These are phyloP conservation scores for Brienomyrus brachyistius DNA, from an alignment of 2,113 vertebrate species.

Conservation along the genomic window DNA sequence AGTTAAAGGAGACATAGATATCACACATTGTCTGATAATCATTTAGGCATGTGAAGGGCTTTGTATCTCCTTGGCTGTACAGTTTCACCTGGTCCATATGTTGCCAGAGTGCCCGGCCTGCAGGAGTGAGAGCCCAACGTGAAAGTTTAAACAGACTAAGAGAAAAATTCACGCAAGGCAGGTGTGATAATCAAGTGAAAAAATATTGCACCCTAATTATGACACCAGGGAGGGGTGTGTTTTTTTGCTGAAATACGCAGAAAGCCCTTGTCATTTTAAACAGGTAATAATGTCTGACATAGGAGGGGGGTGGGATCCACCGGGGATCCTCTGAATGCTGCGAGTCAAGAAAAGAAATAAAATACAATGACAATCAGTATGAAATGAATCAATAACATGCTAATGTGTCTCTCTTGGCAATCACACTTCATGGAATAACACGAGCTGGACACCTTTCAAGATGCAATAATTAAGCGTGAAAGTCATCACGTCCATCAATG, in stretches of 20 bases:
- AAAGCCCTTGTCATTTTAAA: constrained; percentile 75
- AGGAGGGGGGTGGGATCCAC: not conserved
- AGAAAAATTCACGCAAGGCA: constrained; percentile 33
- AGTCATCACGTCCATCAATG: not conserved
- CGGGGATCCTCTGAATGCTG: not conserved
- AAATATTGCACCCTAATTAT: constrained; percentile 97
- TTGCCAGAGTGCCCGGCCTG: not conserved
- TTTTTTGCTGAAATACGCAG: constrained; percentile 75
- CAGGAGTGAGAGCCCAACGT: constrained; percentile 49
- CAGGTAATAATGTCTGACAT: constrained; percentile 54
- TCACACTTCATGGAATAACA: not conserved
- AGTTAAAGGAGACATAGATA: not conserved
- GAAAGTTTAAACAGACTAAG: not conserved
- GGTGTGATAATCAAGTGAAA: constrained; percentile 83
- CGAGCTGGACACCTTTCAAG: not conserved
- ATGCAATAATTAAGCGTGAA: not conserved
- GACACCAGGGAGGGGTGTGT: constrained; percentile 81
- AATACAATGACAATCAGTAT: not conserved
- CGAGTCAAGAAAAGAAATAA: not conserved
- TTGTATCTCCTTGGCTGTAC: not conserved
- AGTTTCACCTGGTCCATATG: not conserved
- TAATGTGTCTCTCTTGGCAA: not conserved
- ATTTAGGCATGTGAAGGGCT: not conserved
- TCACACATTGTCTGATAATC: not conserved
- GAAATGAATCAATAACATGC: not conserved